A percentile compares a stretch with the other conserved stretches of the same genome.
These are phyloP conservation scores for Planococcus citri DNA, from an alignment of 1,140 invertebrate species.

Conservation along the genomic window DNA sequence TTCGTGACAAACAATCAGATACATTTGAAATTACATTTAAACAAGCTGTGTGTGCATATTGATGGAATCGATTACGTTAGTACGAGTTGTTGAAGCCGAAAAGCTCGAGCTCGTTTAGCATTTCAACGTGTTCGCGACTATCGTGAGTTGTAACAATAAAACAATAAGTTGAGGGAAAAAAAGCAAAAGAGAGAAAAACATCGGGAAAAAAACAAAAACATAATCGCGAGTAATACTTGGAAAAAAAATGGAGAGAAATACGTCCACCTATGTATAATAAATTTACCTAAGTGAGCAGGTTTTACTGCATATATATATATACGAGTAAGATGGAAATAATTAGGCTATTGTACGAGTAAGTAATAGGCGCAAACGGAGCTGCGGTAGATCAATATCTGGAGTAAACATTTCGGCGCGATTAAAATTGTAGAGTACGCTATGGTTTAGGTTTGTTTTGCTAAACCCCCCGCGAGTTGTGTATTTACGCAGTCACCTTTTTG, in stretches of 20 bases:
- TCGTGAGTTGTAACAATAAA: not conserved
- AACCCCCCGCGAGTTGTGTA: conserved; percentile 11
- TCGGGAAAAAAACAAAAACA: too few relatives aligned
- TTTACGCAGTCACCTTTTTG: conserved; percentile 14
- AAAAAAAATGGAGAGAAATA: too few relatives aligned
- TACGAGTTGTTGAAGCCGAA: too few relatives aligned
- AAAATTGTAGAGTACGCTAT: conserved; percentile 3
- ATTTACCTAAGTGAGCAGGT: too few relatives aligned
- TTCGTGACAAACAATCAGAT: not conserved
- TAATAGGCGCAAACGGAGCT: not conserved
- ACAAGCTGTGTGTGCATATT: not conserved
- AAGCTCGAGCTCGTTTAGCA: not conserved
- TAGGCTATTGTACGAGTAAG: conserved; percentile 14
- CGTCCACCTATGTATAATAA: not conserved
- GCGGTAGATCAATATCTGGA: conserved; percentile 14
- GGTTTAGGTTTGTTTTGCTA: conserved; percentile 16
- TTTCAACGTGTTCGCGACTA: not conserved
- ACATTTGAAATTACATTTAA: not conserved
- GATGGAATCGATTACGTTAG: too few relatives aligned
- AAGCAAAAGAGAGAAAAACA: too few relatives aligned
- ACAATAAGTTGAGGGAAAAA: too few relatives aligned
- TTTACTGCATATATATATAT: too few relatives aligned
- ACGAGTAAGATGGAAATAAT: conserved; percentile 1
- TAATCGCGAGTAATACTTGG: too few relatives aligned
- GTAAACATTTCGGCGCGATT: conserved; percentile 4